Evolutionary conservation across 2,888 invertebrate species (phyloP).

Genomic region (Folsomia candida): DNA sequence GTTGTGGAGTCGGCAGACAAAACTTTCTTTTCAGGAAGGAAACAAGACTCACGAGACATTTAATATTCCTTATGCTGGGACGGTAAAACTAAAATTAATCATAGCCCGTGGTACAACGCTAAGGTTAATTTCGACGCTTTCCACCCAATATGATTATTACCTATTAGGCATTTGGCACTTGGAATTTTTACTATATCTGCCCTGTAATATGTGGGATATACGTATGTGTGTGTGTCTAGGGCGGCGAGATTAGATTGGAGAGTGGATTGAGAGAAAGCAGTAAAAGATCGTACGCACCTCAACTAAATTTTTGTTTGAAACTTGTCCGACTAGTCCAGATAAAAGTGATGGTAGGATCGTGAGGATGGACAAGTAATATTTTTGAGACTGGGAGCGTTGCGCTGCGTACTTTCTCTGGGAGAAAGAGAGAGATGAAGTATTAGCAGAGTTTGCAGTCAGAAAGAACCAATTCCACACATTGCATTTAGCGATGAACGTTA

Average conservation of each 20-base stretch:
- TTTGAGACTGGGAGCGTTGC: background rate
- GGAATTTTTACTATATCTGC: too few relatives aligned
- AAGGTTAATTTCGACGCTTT: too few relatives aligned
- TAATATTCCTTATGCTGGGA: background rate
- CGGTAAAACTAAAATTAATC: background rate
- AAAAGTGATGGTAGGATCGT: background rate
- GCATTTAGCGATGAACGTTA: constrained; percentile 32
- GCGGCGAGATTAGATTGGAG: too few relatives aligned
- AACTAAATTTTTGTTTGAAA: background rate
- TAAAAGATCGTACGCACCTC: background rate
- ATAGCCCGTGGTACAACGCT: background rate
- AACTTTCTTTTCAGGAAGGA: background rate
- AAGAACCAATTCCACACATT: constrained; percentile 29
- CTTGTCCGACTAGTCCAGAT: background rate
- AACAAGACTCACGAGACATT: background rate
- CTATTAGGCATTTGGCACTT: too few relatives aligned
- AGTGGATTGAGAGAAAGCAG: too few relatives aligned
- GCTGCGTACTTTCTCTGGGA: background rate
- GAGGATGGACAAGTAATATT: background rate
- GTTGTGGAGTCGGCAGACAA: background rate
- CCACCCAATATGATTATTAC: too few relatives aligned
- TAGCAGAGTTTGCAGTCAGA: constrained; percentile 23
- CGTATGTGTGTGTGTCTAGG: too few relatives aligned
- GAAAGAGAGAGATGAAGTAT: constrained; percentile 9
- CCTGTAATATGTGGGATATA: too few relatives aligned